Evolutionary conservation across 2,113 vertebrate genomes (phyloP), one percentile per base, ranked within the genome.

Genomic region (Nothoprocta perdicaria): DNA sequence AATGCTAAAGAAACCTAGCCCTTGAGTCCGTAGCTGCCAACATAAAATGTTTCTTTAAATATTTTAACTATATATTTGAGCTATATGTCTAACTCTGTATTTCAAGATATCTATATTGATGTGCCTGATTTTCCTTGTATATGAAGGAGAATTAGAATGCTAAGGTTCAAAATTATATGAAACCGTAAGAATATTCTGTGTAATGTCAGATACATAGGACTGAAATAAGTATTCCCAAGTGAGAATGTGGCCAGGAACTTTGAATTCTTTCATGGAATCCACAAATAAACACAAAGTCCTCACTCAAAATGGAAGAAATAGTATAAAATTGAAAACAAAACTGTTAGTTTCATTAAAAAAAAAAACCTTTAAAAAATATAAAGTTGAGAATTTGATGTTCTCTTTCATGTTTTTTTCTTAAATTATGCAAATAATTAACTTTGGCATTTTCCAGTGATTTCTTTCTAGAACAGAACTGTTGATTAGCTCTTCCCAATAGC

Each of bases 1-100:
- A 81, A 18, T 0, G 0, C 48, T 46, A 76, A 66, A 35, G 50
- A 38, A 71, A 84, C n/a, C 1, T 8, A 8, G 46, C 33, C 43
- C 23, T 3, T 29, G 22, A 48, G 35, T 88, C 55, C 13, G 23
- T 40, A 55, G 29, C 31, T 90, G 10, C 33, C 40, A 7, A 7
- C 26, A n/a, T 15, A 26, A 67, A 58, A 10, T 2, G 18, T 0
- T 8, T 15, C 23, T 46, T 31, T 72, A 33, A 12, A 29, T 40
- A 3, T 14, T 33, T 23, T 24, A 84, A 14, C 3, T 3, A 0
- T 2, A 1, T 8, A 4, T 19, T 41, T 16, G 12, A 81, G 31
- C 35, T 61, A 0, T 4, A 2, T 0, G 0, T 57, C 29, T 61
- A 31, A 16, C 3, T 2, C 14, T 17, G 33, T n/a, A 10, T 23